Evolutionary conservation across 2,888 invertebrate genomes (phyloP), one percentile per base, ranked within the genome.

Genomic region (Cabera pusaria): DNA sequence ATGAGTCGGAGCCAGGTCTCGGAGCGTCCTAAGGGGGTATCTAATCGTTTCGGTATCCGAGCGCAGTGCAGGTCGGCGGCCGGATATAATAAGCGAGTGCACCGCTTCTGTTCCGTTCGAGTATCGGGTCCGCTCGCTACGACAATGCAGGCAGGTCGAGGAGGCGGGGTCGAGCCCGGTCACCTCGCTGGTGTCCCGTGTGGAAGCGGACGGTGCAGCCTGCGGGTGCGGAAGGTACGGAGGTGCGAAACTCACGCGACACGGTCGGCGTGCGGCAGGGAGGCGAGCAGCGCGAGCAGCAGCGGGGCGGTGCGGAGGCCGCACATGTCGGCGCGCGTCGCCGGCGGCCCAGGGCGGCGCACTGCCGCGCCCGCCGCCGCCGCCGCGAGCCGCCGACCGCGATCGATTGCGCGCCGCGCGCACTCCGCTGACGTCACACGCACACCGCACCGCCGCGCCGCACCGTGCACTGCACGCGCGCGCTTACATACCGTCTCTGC

Each of bases 221-320:
- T 6, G 14, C 10, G 17, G 5, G 24, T 7, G 21, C 6, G 14
- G 11, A 9, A 16, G 28, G 23, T 25, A 16, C 20, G 18, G 25
- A 5, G 5, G 18, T 5, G 31, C 23, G 31, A 26, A 48, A 69
- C 69, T 69, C 64, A 69, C 69, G 63, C 66, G 63, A 70, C 70
- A 53, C 63, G 69, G 60, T 59, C 56, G 58, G 67, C 70, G 59
- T 58, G 68, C 58, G 69, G 70, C 62, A 66, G 50, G 49, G 63
- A 59, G 43, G 69, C 64, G 49, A 53, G 65, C 67, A 70, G 64
- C 55, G 70, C 69, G 40, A 68, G 47, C 56, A 70, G 64, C 59
- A 50, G 65, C 58, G 57, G 62, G 46, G 59, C 59, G 62, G 61
- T 38, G 45, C 65, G 59, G 52, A 56, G 52, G 56, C 60, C 67